Evolutionary conservation across 2,113 vertebrate genomes (phyloP).

Genomic region (Mola mola): DNA sequence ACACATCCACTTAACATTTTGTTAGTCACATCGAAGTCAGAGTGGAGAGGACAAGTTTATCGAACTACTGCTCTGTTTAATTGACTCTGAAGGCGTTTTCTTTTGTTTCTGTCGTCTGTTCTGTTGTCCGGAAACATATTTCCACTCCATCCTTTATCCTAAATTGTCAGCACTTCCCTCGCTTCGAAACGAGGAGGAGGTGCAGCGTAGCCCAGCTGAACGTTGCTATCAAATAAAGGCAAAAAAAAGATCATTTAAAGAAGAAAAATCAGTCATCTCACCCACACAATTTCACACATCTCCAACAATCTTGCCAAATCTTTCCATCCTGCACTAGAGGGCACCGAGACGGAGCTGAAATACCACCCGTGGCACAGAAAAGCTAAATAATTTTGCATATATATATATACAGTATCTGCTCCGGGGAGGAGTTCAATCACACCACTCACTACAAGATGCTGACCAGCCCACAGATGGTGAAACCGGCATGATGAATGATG

Average conservation of each 20-base stretch:
- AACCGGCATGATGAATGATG: constrained; percentile 7
- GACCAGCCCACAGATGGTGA: neutral
- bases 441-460: constrained; percentile 35
- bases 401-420: no score
- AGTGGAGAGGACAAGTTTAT: no score
- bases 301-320: constrained; percentile 54
- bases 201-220: no score
- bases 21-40: no score
- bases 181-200: no score
- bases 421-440: constrained; percentile 29
- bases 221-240: neutral
- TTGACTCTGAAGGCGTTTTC: no score
- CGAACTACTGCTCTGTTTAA: no score
- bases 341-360: constrained; percentile 54
- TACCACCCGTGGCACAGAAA: constrained; percentile 40
- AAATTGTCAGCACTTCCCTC: no score
- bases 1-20: no score
- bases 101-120: no score
- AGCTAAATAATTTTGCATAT: constrained; percentile 37
- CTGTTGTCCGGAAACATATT: no score
- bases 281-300: constrained; percentile 64
- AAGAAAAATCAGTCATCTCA: constrained; percentile 7
- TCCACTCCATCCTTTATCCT: no score
- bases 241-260: neutral
- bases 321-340: constrained; percentile 24